Evolutionary conservation across 2,113 vertebrate genomes (phyloP).

Genomic region (Dromaius novaehollandiae): DNA sequence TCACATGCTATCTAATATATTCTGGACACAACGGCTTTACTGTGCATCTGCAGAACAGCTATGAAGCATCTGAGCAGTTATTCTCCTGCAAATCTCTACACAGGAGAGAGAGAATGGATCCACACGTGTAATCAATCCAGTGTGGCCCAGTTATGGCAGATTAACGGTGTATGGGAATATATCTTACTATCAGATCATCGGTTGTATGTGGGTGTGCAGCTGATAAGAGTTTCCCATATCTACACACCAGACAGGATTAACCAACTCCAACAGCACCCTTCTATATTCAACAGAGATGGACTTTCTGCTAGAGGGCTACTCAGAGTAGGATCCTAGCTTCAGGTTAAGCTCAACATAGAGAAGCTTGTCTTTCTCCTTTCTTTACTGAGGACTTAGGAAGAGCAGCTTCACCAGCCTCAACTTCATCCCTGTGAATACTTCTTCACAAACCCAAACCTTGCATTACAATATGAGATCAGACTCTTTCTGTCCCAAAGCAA

Average conservation of each 20-base stretch:
- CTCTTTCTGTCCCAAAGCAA: not conserved
- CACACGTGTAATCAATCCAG: not conserved
- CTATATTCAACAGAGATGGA: not conserved
- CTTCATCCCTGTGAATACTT: not conserved
- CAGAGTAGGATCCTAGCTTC: not conserved
- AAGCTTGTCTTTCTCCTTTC: not conserved
- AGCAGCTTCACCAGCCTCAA: not conserved
- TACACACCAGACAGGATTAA: not conserved
- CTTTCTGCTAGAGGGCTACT: not conserved
- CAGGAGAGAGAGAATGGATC: not conserved
- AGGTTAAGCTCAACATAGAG: not conserved
- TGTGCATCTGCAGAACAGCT: not conserved
- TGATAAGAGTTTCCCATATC: not conserved
- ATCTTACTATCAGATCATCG: not conserved
- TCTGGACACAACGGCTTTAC: not conserved
- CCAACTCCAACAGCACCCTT: not conserved
- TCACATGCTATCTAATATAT: not conserved
- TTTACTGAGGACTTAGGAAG: not conserved
- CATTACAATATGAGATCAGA: not conserved
- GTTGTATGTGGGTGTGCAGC: not conserved
- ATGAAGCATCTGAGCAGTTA: rapidly evolving
- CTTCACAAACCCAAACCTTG: not conserved
- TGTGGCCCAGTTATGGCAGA: rapidly evolving
- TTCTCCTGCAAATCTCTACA: not conserved
- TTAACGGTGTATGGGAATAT: not conserved